phyloP scores from a whole-genome alignment of 1,140 invertebrate species.

The Pseudomyrmex concolor region DNA sequence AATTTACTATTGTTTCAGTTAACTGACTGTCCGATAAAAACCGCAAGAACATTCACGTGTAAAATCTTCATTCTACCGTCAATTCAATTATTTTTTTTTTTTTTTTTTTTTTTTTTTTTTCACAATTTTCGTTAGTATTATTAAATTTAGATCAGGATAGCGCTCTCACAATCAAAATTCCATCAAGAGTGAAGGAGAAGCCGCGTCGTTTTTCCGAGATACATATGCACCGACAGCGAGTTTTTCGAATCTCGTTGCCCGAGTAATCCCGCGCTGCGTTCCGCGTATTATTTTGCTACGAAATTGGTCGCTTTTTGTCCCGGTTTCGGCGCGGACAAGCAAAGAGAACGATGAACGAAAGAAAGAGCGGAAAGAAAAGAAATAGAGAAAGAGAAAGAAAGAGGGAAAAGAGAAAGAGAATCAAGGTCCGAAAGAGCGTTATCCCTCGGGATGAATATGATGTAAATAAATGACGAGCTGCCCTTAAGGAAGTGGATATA shows the following conservation, averaged over 20 bases:
- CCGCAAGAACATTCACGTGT: not conserved
- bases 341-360: conserved; percentile 20
- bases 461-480: conserved; percentile 85
- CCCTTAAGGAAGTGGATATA: conserved; percentile 83
- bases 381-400: conserved; percentile 36
- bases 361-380: not conserved
- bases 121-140: not conserved
- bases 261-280: conserved; percentile 22
- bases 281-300: conserved; percentile 57
- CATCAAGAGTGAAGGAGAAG: conserved; percentile 16
- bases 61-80: not conserved
- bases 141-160: not conserved
- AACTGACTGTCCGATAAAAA: not conserved
- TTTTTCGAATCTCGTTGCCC: conserved; percentile 27
- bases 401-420: conserved; percentile 36
- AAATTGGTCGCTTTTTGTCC: conserved; percentile 57
- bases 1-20: not conserved
- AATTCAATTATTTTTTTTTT: not conserved
- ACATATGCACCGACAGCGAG: conserved; percentile 4
- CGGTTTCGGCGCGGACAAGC: conserved; percentile 27
- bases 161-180: conserved; percentile 9
- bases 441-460: conserved; percentile 82
- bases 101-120: not conserved
- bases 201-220: not conserved
- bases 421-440: conserved; percentile 52